A percentile compares a stretch with the other conserved stretches of the same genome.
phyloP scores from a whole-genome alignment of 2,888 invertebrate genomes.

The Subacronicta megacephala region DNA sequence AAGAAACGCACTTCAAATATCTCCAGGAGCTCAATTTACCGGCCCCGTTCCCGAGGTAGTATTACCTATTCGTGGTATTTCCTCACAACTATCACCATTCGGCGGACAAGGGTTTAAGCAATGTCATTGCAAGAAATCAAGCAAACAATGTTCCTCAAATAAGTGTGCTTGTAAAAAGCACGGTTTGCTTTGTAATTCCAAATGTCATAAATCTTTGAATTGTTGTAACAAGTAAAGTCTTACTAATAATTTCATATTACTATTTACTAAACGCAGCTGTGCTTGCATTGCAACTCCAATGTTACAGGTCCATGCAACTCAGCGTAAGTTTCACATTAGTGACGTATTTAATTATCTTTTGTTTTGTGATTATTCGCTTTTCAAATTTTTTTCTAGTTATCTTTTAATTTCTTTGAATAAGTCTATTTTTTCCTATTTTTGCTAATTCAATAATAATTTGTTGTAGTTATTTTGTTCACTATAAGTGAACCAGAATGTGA shows the following conservation, averaged over 20 bases:
- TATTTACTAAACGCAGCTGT: conserved; percentile 23
- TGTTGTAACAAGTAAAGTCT: conserved; percentile 28
- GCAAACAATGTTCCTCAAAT: conserved; percentile 21
- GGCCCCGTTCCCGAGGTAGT: conserved; percentile 11
- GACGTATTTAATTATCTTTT: conserved; percentile 23
- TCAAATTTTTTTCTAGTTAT: too few relatives aligned
- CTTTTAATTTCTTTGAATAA: too few relatives aligned
- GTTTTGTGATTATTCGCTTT: too few relatives aligned
- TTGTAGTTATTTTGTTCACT: too few relatives aligned
- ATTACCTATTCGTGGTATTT: conserved; percentile 15
- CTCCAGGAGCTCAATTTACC: conserved; percentile 13
- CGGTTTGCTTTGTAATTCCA: conserved; percentile 24
- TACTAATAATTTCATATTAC: conserved; percentile 20
- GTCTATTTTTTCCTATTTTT: too few relatives aligned
- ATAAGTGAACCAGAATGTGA: conserved; percentile 22
- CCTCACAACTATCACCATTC: conserved; percentile 13
- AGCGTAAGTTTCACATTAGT: conserved; percentile 23
- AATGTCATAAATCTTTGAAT: conserved; percentile 26
- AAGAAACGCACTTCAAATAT: conserved; percentile 20
- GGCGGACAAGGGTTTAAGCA: conserved; percentile 22
- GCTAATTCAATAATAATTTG: too few relatives aligned
- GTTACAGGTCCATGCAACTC: conserved; percentile 22
- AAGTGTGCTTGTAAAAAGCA: conserved; percentile 29
- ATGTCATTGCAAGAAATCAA: conserved; percentile 19
- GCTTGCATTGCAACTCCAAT: conserved; percentile 23